phyloP scores from a whole-genome alignment of 2,888 invertebrate species.

The Odontocerum albicorne region DNA sequence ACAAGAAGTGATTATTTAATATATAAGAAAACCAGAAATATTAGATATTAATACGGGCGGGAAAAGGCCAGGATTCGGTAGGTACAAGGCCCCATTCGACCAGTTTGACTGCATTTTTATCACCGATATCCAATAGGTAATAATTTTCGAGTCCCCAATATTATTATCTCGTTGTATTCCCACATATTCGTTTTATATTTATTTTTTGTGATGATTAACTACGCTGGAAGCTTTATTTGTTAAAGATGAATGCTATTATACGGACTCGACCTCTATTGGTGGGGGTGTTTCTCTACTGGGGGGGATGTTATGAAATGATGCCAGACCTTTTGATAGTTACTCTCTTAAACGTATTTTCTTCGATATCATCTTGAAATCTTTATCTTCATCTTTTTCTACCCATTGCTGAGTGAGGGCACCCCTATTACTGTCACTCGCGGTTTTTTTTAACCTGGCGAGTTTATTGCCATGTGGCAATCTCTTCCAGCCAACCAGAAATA shows the following conservation, averaged over 20 bases:
- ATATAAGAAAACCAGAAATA: conserved; percentile 32
- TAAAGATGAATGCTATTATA: conserved; percentile 6
- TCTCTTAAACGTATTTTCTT: too few species aligned
- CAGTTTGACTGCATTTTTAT: conserved; percentile 37
- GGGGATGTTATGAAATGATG: too few species aligned
- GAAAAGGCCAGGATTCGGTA: conserved; percentile 14
- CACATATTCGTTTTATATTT: conserved; percentile 23
- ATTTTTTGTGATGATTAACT: conserved; percentile 22
- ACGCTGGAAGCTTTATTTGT: conserved; percentile 19
- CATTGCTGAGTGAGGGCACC: too few species aligned
- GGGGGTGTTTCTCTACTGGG: too few species aligned
- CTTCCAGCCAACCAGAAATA: too few species aligned
- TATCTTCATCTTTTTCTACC: too few species aligned
- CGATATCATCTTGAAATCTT: too few species aligned
- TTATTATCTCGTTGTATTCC: conserved; percentile 32
- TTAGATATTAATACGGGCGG: conserved; percentile 30
- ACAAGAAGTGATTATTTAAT: conserved; percentile 34
- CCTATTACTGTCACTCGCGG: too few species aligned
- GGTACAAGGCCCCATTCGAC: conserved; percentile 12
- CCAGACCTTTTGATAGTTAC: too few species aligned
- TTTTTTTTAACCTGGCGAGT: too few species aligned
- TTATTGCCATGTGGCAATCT: too few species aligned
- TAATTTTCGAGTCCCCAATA: conserved; percentile 35
- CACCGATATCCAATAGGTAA: conserved; percentile 35
- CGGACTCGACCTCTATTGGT: too few species aligned